Base-by-base conservation (phyloP, 2,113 vertebrate species). In the Anarrhichthys ocellatus region DNA sequence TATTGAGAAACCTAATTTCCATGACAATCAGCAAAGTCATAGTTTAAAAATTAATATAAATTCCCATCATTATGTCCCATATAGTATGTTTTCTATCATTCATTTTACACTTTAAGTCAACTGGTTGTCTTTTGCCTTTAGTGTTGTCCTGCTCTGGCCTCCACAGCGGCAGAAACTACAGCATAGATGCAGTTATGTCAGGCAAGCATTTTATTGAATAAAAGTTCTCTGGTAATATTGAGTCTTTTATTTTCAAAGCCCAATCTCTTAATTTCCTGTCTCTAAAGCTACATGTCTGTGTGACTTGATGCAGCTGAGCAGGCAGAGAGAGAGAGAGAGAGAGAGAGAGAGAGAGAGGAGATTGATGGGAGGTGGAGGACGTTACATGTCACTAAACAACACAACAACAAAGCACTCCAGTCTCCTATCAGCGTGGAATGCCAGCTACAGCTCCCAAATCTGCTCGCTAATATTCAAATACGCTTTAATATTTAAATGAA, bases 381-480 rank as follows among this genome's bases (percentile, higher is more conserved):
- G 74, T 87, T 81, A 73, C 88, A 89, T 91, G 89, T 94, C 92
- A 92, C 89, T 82, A 85, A 91, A 76, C 90, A 88, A 78, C 84
- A 85, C 89, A 94, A 94, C 66, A 94, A 94, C 93, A 95, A 91
- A 93, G 92, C 82, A 91, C 88, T 85, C 74, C 67, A 88, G 66
- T 76, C 73, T 83, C 70, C 50, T 27, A 81, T 78, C 76, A 83
- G 69, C 40, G 20, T 83, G 69, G 59, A 52, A 76, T 11, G 13
- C 29, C 61, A 83, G 73, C 34, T 52, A 17, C 44, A 78, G 54
- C 63, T 75, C 52, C 40, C 59, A 40, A 32, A 68, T 66, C 73
- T 69, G 70, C 59, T 73, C 66, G 63, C 54, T 20, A 34, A 34
- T 8, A 29, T 22, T 61, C 24, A 62, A 56, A 58, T 66, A 22